Percentiles rank a stretch among this genome's conserved stretches.
phyloP scores from a whole-genome alignment of 1,140 invertebrate genomes.

The Plectrocnemia conspersa region DNA sequence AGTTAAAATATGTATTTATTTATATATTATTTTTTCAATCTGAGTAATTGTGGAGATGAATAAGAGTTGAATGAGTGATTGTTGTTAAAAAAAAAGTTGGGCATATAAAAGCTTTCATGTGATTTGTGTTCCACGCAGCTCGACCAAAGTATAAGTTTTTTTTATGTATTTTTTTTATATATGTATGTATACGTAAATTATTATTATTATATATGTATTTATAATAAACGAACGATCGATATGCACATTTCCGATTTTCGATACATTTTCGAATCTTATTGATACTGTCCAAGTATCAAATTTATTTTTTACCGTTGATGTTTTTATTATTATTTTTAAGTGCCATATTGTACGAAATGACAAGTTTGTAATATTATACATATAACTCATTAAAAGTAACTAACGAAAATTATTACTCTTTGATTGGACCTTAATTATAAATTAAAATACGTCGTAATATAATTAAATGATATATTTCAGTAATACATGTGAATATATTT shows the following conservation, averaged over 20 bases:
- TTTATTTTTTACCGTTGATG: conserved; percentile 27
- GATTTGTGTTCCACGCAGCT: conserved; percentile 33
- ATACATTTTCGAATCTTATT: conserved; percentile 27
- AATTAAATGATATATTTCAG: background rate
- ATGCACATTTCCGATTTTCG: conserved; percentile 34
- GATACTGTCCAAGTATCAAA: conserved; percentile 14
- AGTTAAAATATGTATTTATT: background rate
- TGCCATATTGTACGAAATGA: conserved; percentile 36
- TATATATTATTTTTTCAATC: conserved; percentile 4
- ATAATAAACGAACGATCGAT: conserved; percentile 34
- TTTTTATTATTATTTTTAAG: conserved; percentile 34
- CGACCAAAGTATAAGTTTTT: conserved; percentile 34
- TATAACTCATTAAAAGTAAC: conserved; percentile 35
- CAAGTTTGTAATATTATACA: conserved; percentile 36
- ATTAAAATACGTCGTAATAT: background rate
- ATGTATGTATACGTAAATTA: background rate
- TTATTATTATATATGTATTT: conserved; percentile 5
- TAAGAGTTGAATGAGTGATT: background rate
- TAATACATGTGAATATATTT: conserved; percentile 6
- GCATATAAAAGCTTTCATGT: conserved; percentile 28
- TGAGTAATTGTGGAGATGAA: background rate
- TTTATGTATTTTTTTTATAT: conserved; percentile 22
- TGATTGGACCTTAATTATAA: background rate
- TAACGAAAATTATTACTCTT: conserved; percentile 16
- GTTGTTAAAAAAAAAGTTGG: background rate